These are phyloP conservation scores for Axis porcinus DNA, from an alignment of 2,113 vertebrate species.

Conservation along the genomic window DNA sequence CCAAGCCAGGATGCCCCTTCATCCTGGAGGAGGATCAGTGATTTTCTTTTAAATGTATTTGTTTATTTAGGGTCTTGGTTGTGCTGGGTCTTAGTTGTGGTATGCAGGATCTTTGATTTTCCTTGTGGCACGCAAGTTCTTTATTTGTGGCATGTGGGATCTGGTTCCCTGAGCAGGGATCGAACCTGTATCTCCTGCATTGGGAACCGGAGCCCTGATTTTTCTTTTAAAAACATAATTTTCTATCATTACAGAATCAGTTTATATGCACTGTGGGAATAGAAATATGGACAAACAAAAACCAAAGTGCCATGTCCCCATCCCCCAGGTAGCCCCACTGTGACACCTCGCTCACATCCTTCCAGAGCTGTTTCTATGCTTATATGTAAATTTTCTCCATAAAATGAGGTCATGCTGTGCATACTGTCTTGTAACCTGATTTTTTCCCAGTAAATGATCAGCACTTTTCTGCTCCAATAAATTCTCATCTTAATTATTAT, in stretches of 20 bases:
- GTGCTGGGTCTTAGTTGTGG: not conserved
- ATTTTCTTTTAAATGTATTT: not conserved
- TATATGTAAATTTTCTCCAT: constrained; percentile 13
- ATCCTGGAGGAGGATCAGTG: not conserved
- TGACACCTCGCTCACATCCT: not conserved
- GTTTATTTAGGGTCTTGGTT: not conserved
- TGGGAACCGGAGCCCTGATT: not conserved
- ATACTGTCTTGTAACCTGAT: constrained; percentile 24
- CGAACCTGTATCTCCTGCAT: not conserved
- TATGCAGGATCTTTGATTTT: not conserved
- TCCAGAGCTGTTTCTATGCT: not conserved
- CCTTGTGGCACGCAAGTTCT: not conserved
- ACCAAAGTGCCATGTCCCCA: not conserved
- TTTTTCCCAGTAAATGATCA: not conserved
- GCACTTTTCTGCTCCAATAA: constrained; percentile 10
- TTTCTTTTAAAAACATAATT: not conserved
- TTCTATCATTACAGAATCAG: not conserved
- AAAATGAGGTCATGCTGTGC: constrained; percentile 29
- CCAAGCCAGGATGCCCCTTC: not conserved
- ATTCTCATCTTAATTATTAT: constrained; percentile 1
- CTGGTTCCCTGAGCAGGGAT: not conserved
- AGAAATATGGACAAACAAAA: not conserved
- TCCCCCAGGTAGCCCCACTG: not conserved
- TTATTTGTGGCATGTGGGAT: not conserved
- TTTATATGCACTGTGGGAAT: not conserved